Evolutionary conservation across 2,113 vertebrate genomes (phyloP).

Genomic region (Oryzias melastigma): DNA sequence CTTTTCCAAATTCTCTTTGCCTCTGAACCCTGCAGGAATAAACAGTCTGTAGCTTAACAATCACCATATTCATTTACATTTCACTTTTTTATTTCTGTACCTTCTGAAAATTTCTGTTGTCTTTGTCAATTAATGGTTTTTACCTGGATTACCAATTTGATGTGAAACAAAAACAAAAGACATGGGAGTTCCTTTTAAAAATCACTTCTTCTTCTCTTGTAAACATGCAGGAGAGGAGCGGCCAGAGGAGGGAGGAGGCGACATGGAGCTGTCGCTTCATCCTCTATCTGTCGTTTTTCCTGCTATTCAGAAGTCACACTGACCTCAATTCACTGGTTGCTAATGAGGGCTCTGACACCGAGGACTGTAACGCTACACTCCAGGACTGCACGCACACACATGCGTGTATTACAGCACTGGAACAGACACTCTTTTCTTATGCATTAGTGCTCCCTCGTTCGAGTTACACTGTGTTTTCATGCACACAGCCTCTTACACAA

Average conservation of each 20-base stretch:
- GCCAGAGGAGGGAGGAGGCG: background rate
- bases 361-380: slow-evolving; percentile 43
- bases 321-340: slow-evolving; percentile 59
- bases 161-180: too few relatives aligned
- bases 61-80: too few relatives aligned
- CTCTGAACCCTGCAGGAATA: too few relatives aligned
- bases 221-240: background rate
- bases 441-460: slow-evolving; percentile 33
- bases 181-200: background rate
- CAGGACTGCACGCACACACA: slow-evolving; percentile 15
- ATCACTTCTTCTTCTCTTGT: too few relatives aligned
- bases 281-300: slow-evolving; percentile 42
- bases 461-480: slow-evolving; percentile 37
- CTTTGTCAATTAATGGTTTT: too few relatives aligned
- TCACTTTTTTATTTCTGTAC: too few relatives aligned
- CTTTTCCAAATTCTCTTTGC: too few relatives aligned
- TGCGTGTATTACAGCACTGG: slow-evolving; percentile 6
- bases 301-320: slow-evolving; percentile 60
- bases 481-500: slow-evolving; percentile 41
- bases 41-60: too few relatives aligned
- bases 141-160: too few relatives aligned
- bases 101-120: too few relatives aligned
- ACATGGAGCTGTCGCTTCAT: slow-evolving; percentile 28
- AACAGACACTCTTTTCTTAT: slow-evolving; percentile 44
- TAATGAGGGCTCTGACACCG: slow-evolving; percentile 33